Base-by-base conservation (phyloP, 1,140 invertebrate species). In the Antheraea pernyi region DNA sequence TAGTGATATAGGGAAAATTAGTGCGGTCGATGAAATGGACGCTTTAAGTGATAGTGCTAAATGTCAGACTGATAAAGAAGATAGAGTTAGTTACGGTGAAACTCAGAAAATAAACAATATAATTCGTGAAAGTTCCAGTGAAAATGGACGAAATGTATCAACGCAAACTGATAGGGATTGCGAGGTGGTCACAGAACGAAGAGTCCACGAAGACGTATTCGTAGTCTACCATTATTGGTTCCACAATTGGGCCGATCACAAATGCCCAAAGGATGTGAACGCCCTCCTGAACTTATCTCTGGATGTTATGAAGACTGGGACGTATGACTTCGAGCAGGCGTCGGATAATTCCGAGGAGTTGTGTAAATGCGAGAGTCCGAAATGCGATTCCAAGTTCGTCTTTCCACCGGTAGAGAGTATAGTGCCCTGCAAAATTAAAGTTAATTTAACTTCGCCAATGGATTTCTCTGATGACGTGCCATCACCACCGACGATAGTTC, bases 401-500 rank as follows among this genome's bases (percentile, higher is more conserved):
- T 91, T 90, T 65, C 89, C 88, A 1, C 86, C 89, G 0, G 36
- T 84, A 16, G 86, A 91, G 58, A 61, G 76, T 13, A 65, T 70
- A 19, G 53, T 75, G 7, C 73, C 84, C 4, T 86, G 88, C 74
- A 84, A 86, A 1, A 73, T 88, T 6, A 81, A 79, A 37, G 80
- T 87, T 3, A 81, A 73, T 76, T 75, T 87, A 7, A 78, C 82
- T 0, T 81, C 85, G 0, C 89, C 86, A 3, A 66, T 85, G 39
- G 86, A 86, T 67, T 82, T 89, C 62, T 68, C 78, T 1, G 68
- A 75, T 0, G 89, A 89, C 9, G 77, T 62, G 19, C 61, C 72
- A 0, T 79, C 72, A 18, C 93, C 94, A 2, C 96, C 98, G 7
- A 95, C 98, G 4, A 94, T 98, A 37, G 97, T 99, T 3, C 98